phyloP scores from a whole-genome alignment of 2,888 invertebrate genomes.

The Hipparchia semele region DNA sequence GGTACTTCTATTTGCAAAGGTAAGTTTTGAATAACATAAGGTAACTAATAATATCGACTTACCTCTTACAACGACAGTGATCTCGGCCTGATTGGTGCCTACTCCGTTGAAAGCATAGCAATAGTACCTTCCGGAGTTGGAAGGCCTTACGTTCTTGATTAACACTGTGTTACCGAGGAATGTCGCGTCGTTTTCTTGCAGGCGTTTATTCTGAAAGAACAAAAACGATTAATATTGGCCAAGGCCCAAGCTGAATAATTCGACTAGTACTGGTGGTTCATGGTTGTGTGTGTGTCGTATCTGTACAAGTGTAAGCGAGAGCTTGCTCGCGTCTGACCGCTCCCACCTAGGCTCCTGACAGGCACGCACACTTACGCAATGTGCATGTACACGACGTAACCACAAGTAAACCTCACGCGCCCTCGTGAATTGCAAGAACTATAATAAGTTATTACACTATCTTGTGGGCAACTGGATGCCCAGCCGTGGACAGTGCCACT shows the following conservation, averaged over 20 bases:
- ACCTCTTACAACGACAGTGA: slow-evolving; percentile 57
- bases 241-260: background rate
- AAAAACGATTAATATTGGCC: background rate
- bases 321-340: too few relatives aligned
- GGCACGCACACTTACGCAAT: too few relatives aligned
- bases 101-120: slow-evolving; percentile 65
- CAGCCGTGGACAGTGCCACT: too few relatives aligned
- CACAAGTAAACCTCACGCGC: too few relatives aligned
- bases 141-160: slow-evolving; percentile 55
- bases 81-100: slow-evolving; percentile 51
- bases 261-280: too few relatives aligned
- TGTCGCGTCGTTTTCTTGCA: slow-evolving; percentile 61
- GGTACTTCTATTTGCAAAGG: background rate
- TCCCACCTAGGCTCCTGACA: too few relatives aligned
- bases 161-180: slow-evolving; percentile 53
- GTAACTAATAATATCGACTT: slow-evolving; percentile 39
- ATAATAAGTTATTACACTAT: too few relatives aligned
- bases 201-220: slow-evolving; percentile 56
- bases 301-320: too few relatives aligned
- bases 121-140: slow-evolving; percentile 64
- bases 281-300: too few relatives aligned
- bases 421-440: too few relatives aligned
- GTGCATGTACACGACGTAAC: too few relatives aligned
- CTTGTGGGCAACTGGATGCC: too few relatives aligned
- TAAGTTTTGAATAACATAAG: background rate